Base-by-base conservation (phyloP, 2,113 vertebrate genomes). In the Gallinago jamesoni region DNA sequence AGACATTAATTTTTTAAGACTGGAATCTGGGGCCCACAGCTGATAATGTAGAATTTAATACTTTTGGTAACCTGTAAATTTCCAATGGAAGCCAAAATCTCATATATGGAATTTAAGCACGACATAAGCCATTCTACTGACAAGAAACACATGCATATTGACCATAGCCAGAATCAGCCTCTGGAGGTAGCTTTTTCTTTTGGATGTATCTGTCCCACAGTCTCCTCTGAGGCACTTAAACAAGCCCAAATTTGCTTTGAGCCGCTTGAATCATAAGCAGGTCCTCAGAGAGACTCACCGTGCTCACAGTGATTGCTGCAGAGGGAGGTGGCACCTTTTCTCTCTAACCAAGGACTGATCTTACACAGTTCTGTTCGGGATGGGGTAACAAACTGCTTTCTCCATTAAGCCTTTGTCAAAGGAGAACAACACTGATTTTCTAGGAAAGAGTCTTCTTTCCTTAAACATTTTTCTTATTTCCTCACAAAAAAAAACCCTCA, bases 11-110 rank as follows among this genome's bases (percentile, higher is more conserved):
- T 72, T 91, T 87, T 89, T 52, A 93, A 89, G 84, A 78, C 87
- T 87, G 91, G 76, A 84, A 81, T 72, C 77, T 91, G 91, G 80
- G 80, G 56, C 77, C 79, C 93, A 79, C 30, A 79, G 93, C 81
- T 96, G 96, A 95, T 94, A 92, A 82, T 73, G 84, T 63, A 78
- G 68, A 95, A 84, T 84, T 86, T 64, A 52, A 92, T 33, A 68
- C 77, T 83, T 66, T 72, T 64, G 74, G 87, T 95, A 93, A 89
- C 91, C 84, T 94, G 87, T 17, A 82, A 16, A 75, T 60, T 76
- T 75, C 91, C 69, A 75, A 0, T 27, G 35, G 70, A 83, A 93
- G 82, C 75, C 91, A 95, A 82, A 95, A 77, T 55, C 59, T 73
- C 60, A 3, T 20, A 1, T 66, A 45, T 2, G 37, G 91, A 91